phyloP scores from a whole-genome alignment of 2,888 invertebrate species.

The Tenthredo scrophulariae region DNA sequence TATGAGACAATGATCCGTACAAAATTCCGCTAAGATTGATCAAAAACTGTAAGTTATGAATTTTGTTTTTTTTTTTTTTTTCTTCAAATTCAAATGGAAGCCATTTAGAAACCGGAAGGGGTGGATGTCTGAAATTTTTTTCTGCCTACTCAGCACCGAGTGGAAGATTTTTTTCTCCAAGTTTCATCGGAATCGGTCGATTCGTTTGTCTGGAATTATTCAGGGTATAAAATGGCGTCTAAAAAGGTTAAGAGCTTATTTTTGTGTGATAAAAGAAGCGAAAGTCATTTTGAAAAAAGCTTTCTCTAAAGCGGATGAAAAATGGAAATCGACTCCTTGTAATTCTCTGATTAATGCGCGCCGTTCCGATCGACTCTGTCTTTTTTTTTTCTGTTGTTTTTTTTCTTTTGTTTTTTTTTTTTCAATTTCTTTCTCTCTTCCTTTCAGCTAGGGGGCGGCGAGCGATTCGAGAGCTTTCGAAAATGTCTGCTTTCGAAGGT shows the following conservation, averaged over 20 bases:
- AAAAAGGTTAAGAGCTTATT: neutral
- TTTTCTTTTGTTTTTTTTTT: neutral
- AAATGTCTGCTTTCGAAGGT: slow-evolving; percentile 45
- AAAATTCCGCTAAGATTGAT: neutral
- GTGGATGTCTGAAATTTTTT: neutral
- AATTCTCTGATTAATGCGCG: slow-evolving; percentile 2
- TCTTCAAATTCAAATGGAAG: neutral
- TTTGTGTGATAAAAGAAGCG: neutral
- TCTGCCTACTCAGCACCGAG: neutral
- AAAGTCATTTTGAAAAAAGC: neutral
- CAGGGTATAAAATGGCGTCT: neutral
- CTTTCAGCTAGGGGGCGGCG: neutral
- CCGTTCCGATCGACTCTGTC: neutral
- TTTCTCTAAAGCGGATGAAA: neutral
- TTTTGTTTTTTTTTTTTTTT: neutral
- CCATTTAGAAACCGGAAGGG: neutral
- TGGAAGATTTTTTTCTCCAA: neutral
- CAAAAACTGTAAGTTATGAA: neutral
- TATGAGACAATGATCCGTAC: neutral
- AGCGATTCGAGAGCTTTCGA: slow-evolving; percentile 39
- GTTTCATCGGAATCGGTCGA: neutral
- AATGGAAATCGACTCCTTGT: slow-evolving; percentile 2
- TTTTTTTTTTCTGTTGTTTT: neutral
- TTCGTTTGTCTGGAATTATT: neutral
- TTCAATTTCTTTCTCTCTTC: neutral